Evolutionary conservation across 2,888 invertebrate species (phyloP), one percentile per base, ranked within the genome.

Genomic region (Marronus borbonicus): DNA sequence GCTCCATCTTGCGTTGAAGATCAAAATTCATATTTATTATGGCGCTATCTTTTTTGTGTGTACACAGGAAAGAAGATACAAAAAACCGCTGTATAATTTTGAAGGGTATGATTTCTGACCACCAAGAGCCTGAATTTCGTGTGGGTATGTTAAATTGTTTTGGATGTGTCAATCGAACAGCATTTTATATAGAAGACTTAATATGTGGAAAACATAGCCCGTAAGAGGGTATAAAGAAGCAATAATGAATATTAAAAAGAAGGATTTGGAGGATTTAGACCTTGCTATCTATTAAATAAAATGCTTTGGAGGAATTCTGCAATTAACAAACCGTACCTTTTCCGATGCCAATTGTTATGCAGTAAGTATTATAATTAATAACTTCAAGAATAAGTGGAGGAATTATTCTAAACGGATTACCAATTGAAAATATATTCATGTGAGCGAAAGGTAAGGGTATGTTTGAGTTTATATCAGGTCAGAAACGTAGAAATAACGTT

Each of bases 21-120:
- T 52, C 5, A 70, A 70, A 31, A 70, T 52, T 70, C 17, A 55
- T 31, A 70, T 39, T 70, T 31, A 55, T 70, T 70, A 55, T n/a
- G 10, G 17, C 39, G 31, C 36, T 55, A 52, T n/a, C 31, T 55
- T 55, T 70, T 17, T 55, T 36, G 10, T 55, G 17, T 1, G 8
- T 44, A 20, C 49, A 36, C 31, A 36, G 10, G 17, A 58, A 31
- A 20, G 2, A n/a, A 36, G 36, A 28, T 36, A 50, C 17, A 36
- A 70, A 20, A 55, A 70, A 36, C 24, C 8, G 20, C 4, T 49
- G 24, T 49, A 50, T 68, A 68, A 70, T 55, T 55, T 70, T 1
- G 17, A 70, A 70, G 10, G 36, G 17, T 58, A 70, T 17, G 36
- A 58, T 58, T 70, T 70, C 24, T 20, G 14, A 28, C 8, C 12